Percentiles rank a stretch among this genome's conserved stretches.
These are phyloP conservation scores for Myioborus miniatus DNA, from an alignment of 2,797 vertebrate genomes.

Conservation along the genomic window DNA sequence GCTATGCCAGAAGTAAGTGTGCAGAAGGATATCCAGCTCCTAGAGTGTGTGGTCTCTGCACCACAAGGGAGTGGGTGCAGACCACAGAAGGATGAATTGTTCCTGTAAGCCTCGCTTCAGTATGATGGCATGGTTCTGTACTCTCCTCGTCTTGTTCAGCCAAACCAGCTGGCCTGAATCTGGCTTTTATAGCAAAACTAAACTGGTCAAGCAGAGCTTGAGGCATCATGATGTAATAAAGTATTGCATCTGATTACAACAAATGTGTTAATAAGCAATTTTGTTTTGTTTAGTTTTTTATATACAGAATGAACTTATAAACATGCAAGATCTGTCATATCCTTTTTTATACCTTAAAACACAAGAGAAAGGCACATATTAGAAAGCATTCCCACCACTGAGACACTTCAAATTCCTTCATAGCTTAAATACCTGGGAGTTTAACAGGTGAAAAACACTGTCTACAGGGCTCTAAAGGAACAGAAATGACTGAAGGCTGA, in stretches of 20 bases:
- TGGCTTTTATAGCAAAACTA: neutral
- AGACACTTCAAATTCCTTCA: neutral
- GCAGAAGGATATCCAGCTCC: neutral
- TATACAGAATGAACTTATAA: neutral
- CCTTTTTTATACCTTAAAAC: neutral
- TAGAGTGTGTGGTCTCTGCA: neutral
- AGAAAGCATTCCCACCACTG: neutral
- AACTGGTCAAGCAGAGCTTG: neutral
- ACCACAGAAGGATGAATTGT: neutral
- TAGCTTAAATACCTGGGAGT: neutral
- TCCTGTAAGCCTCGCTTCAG: neutral
- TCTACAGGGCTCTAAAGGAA: neutral
- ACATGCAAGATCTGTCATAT: neutral
- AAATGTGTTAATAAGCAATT: neutral
- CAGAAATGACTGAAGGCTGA: neutral
- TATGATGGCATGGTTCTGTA: neutral
- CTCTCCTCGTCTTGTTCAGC: neutral
- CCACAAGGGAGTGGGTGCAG: neutral
- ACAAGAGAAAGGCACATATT: neutral
- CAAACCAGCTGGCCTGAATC: neutral
- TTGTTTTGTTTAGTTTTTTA: neutral
- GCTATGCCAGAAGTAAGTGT: neutral
- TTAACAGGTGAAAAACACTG: neutral
- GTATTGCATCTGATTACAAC: neutral
- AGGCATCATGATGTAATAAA: neutral